Conservation (phyloP, 2,113 vertebrate species). For the Lophotis ruficrista region DNA sequence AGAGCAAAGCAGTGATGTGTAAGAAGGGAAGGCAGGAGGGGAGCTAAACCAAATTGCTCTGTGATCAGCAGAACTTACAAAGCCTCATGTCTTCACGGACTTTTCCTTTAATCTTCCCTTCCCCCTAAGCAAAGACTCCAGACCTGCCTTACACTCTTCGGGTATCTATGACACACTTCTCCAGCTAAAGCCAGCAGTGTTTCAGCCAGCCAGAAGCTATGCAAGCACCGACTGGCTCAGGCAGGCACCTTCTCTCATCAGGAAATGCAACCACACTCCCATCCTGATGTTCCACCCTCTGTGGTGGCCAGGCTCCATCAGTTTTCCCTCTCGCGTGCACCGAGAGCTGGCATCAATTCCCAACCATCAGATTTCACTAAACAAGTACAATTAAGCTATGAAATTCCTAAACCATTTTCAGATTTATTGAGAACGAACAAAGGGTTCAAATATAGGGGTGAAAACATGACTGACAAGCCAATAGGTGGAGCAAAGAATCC, state of each 20-base stretch:
- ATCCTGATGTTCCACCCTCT: neutral
- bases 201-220: neutral
- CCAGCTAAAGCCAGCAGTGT: neutral
- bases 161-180: neutral
- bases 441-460: neutral
- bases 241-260: neutral
- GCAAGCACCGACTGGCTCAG: neutral
- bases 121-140: neutral
- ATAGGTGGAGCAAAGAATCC: neutral
- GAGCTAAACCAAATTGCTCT: neutral
- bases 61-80: neutral
- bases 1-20: neutral
- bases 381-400: neutral
- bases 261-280: neutral
- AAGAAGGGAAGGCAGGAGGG: neutral
- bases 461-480: neutral
- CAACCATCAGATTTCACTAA: neutral
- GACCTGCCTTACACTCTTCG: neutral
- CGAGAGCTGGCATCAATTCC: neutral
- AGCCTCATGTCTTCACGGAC: neutral
- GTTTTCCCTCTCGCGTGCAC: neutral
- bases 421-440: neutral
- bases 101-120: neutral
- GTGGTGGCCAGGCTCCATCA: rapidly evolving
- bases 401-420: neutral